phyloP scores from a whole-genome alignment of 2,797 vertebrate genomes.

The Lycodopsis pacificus region DNA sequence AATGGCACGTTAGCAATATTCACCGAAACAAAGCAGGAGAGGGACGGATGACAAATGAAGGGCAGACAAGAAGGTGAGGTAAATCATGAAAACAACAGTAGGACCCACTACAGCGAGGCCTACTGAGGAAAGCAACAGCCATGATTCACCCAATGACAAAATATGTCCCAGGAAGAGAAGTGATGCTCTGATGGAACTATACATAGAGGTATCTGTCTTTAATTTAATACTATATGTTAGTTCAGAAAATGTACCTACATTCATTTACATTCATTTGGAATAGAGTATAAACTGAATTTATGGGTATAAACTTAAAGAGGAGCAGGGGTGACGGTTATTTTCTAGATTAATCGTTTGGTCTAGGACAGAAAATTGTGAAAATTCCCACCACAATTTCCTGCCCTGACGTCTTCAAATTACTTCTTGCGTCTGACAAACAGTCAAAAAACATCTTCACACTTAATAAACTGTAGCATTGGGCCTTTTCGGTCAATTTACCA shows the following conservation, averaged over 20 bases:
- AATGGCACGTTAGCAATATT: slow-evolving; percentile 34
- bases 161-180: background rate
- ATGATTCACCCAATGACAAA: slow-evolving; percentile 20
- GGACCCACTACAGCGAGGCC: background rate
- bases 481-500: too few relatives aligned
- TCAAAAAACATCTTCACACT: background rate
- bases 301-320: background rate
- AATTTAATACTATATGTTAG: background rate
- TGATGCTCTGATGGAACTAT: background rate
- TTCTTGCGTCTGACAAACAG: background rate
- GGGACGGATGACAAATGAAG: slow-evolving; percentile 24
- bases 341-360: too few relatives aligned
- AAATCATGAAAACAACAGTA: slow-evolving; percentile 3
- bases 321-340: background rate
- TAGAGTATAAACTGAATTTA: too few relatives aligned
- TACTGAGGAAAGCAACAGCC: slow-evolving; percentile 4
- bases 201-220: background rate
- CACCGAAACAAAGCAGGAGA: slow-evolving; percentile 22
- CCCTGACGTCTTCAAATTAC: background rate
- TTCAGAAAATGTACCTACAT: background rate
- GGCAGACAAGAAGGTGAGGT: slow-evolving; percentile 5
- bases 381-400: background rate
- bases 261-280: background rate
- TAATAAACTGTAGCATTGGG: too few relatives aligned
- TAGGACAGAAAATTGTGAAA: too few relatives aligned